Evolutionary conservation across 2,888 invertebrate species (phyloP).

Genomic region (Drosophila ezoana): DNA sequence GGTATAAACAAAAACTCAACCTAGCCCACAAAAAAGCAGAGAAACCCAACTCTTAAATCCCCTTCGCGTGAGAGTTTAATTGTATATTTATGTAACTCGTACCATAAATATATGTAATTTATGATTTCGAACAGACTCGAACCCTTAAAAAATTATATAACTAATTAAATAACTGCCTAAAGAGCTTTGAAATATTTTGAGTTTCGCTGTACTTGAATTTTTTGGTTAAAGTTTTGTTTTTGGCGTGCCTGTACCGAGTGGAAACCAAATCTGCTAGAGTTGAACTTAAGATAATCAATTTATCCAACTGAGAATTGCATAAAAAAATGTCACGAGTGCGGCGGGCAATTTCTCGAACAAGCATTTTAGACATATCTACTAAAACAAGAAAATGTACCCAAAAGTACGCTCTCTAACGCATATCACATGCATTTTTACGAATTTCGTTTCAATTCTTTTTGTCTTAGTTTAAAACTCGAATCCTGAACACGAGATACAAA

Average conservation of each 20-base stretch:
- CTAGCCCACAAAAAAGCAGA: too few species aligned
- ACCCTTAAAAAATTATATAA: neutral
- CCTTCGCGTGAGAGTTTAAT: slow-evolving; percentile 11
- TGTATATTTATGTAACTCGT: slow-evolving; percentile 14
- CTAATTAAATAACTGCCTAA: neutral
- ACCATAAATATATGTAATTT: slow-evolving; percentile 12
- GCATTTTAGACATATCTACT: slow-evolving; percentile 13
- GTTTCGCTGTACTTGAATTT: slow-evolving; percentile 37
- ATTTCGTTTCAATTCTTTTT: slow-evolving; percentile 34
- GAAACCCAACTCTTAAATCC: slow-evolving; percentile 9
- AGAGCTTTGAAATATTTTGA: slow-evolving; percentile 25
- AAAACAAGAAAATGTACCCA: slow-evolving; percentile 27
- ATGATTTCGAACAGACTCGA: slow-evolving; percentile 8
- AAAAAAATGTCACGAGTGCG: slow-evolving; percentile 60
- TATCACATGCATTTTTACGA: slow-evolving; percentile 41
- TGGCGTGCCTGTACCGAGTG: slow-evolving; percentile 89
- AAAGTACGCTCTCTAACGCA: slow-evolving; percentile 50
- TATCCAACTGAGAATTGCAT: slow-evolving; percentile 56
- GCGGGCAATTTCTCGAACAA: slow-evolving; percentile 61
- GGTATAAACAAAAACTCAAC: too few species aligned
- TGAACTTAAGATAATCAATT: slow-evolving; percentile 38
- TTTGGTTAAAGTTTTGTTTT: slow-evolving; percentile 41
- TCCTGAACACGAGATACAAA: slow-evolving; percentile 6
- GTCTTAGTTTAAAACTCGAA: slow-evolving; percentile 17
- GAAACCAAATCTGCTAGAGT: slow-evolving; percentile 90